phyloP scores from a whole-genome alignment of 2,113 vertebrate species.

The Callocephalon fimbriatum region DNA sequence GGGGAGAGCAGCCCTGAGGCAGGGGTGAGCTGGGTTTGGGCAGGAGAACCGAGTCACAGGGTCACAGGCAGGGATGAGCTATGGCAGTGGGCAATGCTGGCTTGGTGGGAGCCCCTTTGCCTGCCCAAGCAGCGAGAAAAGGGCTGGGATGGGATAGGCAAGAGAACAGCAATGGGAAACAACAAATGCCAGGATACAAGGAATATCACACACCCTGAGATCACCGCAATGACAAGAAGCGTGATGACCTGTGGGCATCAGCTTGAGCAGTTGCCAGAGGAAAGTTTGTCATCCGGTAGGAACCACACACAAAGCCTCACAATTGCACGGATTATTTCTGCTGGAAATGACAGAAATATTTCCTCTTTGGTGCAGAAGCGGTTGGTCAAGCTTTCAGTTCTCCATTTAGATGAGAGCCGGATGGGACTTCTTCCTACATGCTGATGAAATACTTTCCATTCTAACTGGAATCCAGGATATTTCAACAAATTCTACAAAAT shows the following conservation, averaged over 20 bases:
- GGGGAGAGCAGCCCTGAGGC: neutral
- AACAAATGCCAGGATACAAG: neutral
- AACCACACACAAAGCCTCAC: neutral
- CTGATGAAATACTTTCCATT: constrained; percentile 45
- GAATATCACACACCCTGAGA: neutral
- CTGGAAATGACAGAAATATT: neutral
- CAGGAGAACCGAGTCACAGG: neutral
- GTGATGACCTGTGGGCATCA: neutral
- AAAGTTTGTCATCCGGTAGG: neutral
- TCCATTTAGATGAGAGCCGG: neutral
- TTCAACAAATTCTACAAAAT: neutral
- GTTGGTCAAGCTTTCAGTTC: constrained; percentile 31
- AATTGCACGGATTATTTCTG: neutral
- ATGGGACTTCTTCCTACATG: constrained; percentile 11
- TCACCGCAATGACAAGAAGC: neutral
- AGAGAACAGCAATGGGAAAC: neutral
- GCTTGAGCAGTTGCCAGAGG: neutral
- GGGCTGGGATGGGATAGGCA: neutral
- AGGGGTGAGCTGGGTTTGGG: neutral
- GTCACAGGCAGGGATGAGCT: neutral
- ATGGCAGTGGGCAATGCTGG: neutral
- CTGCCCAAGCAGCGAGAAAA: neutral
- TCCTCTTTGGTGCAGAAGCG: neutral
- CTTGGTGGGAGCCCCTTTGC: neutral
- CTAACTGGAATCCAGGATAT: constrained; percentile 31